Conservation (phyloP, 2,797 vertebrate species). For the Anisognathus igniventris region DNA sequence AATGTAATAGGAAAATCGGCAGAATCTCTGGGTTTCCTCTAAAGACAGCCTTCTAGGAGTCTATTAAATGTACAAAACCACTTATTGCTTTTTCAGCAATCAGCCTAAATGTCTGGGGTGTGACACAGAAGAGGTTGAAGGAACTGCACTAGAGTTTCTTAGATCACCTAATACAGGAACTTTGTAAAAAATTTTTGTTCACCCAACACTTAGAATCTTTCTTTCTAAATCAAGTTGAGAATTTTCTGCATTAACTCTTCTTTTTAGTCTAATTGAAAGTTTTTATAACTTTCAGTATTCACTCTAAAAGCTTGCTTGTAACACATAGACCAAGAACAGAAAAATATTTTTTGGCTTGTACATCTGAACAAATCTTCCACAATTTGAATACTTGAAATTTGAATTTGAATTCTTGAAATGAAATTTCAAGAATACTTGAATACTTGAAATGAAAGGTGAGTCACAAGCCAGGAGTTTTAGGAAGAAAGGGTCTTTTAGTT, state of each 20-base stretch:
- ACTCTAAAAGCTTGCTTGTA: background rate
- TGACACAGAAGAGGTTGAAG: background rate
- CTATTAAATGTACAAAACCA: background rate
- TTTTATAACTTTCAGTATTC: background rate
- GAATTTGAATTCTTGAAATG: background rate
- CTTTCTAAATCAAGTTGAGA: background rate
- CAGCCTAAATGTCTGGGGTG: background rate
- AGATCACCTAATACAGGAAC: background rate
- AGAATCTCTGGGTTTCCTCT: background rate
- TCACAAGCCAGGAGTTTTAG: background rate
- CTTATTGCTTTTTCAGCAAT: background rate
- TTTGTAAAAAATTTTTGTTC: background rate
- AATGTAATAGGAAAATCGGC: background rate
- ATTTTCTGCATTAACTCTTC: background rate
- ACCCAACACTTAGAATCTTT: background rate
- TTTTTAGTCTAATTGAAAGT: background rate
- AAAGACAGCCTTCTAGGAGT: background rate
- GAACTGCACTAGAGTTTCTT: background rate
- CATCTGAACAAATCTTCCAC: background rate
- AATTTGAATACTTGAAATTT: background rate
- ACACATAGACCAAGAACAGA: background rate
- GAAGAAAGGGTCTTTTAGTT: background rate
- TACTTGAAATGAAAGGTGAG: background rate
- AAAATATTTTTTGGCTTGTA: background rate
- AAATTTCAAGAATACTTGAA: background rate